Conservation (phyloP, 2,888 invertebrate genomes). For the Timema podura region DNA sequence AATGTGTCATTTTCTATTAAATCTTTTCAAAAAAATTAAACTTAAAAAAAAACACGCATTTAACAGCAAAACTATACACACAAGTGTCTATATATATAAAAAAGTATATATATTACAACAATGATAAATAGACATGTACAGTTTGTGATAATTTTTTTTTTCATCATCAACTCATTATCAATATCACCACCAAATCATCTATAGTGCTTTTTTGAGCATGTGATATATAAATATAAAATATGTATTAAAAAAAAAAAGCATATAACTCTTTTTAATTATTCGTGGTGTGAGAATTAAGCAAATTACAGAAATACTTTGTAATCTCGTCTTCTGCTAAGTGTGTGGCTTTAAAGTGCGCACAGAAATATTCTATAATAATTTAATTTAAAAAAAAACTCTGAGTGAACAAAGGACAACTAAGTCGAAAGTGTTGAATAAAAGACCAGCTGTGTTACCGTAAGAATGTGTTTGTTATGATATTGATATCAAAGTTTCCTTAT, state of each 20-base stretch:
- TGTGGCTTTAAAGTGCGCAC: too few relatives aligned
- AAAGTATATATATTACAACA: slow-evolving; percentile 23
- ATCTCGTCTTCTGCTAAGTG: slow-evolving; percentile 11
- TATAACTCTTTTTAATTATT: slow-evolving; percentile 17
- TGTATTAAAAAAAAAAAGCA: slow-evolving; percentile 4
- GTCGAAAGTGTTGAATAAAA: slow-evolving; percentile 6
- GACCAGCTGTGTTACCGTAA: slow-evolving; percentile 13
- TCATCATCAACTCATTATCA: slow-evolving; percentile 24
- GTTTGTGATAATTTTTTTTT: slow-evolving; percentile 31
- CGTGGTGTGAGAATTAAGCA: background rate
- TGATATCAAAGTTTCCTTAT: too few relatives aligned
- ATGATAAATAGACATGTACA: slow-evolving; percentile 28
- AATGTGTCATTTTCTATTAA: slow-evolving; percentile 25
- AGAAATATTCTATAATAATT: too few relatives aligned
- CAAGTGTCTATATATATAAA: slow-evolving; percentile 30
- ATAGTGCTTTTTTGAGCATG: slow-evolving; percentile 31
- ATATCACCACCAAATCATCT: slow-evolving; percentile 25
- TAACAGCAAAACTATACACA: slow-evolving; percentile 28
- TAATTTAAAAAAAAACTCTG: too few relatives aligned
- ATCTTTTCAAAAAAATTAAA: slow-evolving; percentile 17
- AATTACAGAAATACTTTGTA: slow-evolving; percentile 8
- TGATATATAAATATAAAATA: slow-evolving; percentile 25
- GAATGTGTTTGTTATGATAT: background rate
- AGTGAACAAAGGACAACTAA: too few relatives aligned
- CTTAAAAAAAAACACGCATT: slow-evolving; percentile 22